These are phyloP conservation scores for Heliconius melpomene DNA, from an alignment of 1,140 invertebrate genomes.

Conservation along the genomic window DNA sequence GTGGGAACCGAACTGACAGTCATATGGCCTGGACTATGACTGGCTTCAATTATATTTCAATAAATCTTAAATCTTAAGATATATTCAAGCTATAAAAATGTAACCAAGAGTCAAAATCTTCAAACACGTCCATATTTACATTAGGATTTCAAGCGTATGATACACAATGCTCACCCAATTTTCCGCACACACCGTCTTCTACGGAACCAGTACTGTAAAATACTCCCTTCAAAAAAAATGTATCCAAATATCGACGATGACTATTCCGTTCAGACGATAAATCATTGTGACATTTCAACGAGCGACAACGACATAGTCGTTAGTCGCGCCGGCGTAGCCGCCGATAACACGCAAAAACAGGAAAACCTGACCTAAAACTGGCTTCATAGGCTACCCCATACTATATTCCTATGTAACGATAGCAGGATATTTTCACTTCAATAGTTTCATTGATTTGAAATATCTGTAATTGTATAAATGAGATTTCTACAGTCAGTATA, in stretches of 20 bases:
- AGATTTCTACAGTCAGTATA: neutral
- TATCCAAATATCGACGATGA: conserved; percentile 47
- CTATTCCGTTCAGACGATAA: conserved; percentile 61
- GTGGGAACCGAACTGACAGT: too few species aligned
- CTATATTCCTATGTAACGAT: conserved; percentile 32
- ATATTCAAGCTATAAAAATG: neutral
- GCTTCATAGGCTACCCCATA: conserved; percentile 39
- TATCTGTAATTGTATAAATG: neutral
- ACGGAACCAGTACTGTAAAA: conserved; percentile 39
- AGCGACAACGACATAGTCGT: conserved; percentile 65
- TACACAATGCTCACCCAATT: conserved; percentile 39
- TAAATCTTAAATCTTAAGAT: neutral
- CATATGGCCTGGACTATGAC: too few species aligned
- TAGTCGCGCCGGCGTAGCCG: conserved; percentile 57
- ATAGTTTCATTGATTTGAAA: conserved; percentile 17
- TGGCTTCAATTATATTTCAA: too few species aligned
- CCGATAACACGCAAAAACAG: conserved; percentile 70
- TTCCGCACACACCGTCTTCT: conserved; percentile 31
- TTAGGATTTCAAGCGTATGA: conserved; percentile 16
- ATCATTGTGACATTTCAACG: conserved; percentile 68
- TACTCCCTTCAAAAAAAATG: conserved; percentile 40
- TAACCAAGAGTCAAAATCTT: neutral
- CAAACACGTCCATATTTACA: neutral
- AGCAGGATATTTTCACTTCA: conserved; percentile 9
- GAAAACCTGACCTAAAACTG: conserved; percentile 51